Evolutionary conservation across 2,888 invertebrate genomes (phyloP).

Genomic region (Drosophila emarginata): DNA sequence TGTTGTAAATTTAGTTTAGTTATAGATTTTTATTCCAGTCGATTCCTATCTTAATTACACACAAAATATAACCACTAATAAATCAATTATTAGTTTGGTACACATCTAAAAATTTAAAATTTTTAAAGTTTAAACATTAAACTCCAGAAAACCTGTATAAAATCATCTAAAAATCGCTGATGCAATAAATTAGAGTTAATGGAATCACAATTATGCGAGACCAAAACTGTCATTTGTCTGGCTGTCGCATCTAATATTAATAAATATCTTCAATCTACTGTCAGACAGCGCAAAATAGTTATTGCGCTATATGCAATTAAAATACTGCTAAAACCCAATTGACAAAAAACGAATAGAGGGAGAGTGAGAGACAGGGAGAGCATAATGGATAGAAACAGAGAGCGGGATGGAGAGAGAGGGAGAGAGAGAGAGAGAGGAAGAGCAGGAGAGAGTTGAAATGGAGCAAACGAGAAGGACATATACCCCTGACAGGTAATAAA

Average conservation of each 20-base stretch:
- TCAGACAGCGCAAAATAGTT: slow-evolving; percentile 77
- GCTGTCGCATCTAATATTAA: slow-evolving; percentile 78
- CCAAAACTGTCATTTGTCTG: slow-evolving; percentile 26
- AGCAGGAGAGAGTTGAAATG: not conserved
- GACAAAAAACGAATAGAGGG: slow-evolving; percentile 52
- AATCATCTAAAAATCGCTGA: slow-evolving; percentile 73
- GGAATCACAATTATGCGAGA: slow-evolving; percentile 71
- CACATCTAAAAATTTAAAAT: too few relatives aligned
- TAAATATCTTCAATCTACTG: slow-evolving; percentile 80
- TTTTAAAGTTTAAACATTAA: too few relatives aligned
- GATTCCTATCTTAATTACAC: too few relatives aligned
- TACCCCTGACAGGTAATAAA: slow-evolving; percentile 82
- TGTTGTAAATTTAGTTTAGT: too few relatives aligned
- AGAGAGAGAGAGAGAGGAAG: slow-evolving; percentile 2
- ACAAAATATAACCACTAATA: too few relatives aligned
- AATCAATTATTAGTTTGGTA: too few relatives aligned
- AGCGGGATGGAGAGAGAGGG: not conserved
- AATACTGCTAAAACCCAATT: slow-evolving; percentile 75
- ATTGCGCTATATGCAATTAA: slow-evolving; percentile 80
- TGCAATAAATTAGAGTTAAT: slow-evolving; percentile 78
- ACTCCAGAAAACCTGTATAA: slow-evolving; percentile 3
- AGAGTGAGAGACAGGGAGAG: slow-evolving; percentile 5
- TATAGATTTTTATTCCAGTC: too few relatives aligned
- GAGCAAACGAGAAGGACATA: slow-evolving; percentile 47
- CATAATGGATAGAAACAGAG: not conserved